Conservation (phyloP, 2,113 vertebrate species). For the Psilopogon haemacephalus region DNA sequence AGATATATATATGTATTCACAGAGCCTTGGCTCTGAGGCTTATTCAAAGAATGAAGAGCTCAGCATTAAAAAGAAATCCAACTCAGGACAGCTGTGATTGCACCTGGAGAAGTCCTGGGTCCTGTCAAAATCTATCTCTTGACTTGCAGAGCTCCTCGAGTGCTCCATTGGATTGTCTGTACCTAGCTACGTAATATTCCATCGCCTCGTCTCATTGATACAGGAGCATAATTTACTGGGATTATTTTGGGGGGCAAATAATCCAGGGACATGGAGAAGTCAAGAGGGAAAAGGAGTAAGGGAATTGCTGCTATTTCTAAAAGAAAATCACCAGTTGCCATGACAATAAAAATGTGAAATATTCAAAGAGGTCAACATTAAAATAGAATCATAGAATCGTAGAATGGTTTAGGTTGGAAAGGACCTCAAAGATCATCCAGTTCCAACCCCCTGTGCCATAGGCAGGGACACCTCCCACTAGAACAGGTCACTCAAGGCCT, state of each 20-base stretch:
- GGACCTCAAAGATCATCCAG: too few relatives aligned
- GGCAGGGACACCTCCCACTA: too few relatives aligned
- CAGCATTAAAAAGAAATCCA: neutral
- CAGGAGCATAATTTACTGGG: neutral
- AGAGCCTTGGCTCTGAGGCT: neutral
- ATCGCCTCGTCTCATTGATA: neutral
- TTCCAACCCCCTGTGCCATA: too few relatives aligned
- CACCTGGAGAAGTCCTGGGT: neutral
- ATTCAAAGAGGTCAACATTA: constrained; percentile 53
- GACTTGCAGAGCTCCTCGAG: neutral
- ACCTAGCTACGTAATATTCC: neutral
- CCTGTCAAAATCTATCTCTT: neutral
- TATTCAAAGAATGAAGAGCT: neutral
- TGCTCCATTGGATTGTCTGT: neutral
- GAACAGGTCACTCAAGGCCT: too few relatives aligned
- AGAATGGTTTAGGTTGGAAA: too few relatives aligned
- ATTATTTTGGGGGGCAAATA: neutral
- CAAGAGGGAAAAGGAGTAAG: neutral
- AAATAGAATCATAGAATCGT: too few relatives aligned
- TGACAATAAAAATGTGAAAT: constrained; percentile 64
- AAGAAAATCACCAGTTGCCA: constrained; percentile 48
- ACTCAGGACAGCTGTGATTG: neutral
- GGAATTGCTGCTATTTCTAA: constrained; percentile 32
- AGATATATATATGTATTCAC: too few relatives aligned
- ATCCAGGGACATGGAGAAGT: neutral